Base-by-base conservation (phyloP, 2,113 vertebrate genomes). In the Eretmochelys imbricata region DNA sequence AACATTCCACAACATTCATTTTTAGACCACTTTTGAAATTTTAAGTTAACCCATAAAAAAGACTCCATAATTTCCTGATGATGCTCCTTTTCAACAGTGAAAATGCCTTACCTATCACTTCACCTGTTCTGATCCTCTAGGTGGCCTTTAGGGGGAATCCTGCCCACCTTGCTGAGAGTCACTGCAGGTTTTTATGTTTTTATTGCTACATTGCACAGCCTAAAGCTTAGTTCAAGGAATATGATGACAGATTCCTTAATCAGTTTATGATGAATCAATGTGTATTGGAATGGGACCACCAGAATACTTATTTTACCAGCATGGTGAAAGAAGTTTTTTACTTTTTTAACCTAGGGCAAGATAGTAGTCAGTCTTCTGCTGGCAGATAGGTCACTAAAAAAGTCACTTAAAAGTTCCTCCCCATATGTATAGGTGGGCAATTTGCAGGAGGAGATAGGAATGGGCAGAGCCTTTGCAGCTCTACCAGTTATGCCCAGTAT, bases 181-280 rank as follows among this genome's bases (percentile, higher is more conserved):
- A 84, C 59, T 91, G 53, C 0, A 2, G 1, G 0, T 49, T 49
- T 83, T 95, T 82, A 22, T 49, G 16, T 75, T 85, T 55, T 24
- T 83, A 81, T 81, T 87, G 80, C 25, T 85, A 83, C 80, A 19
- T 11, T 53, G 2, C 59, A 81, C 53, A 93, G 29, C 84, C 92
- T 87, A 78, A 94, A 95, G 2, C 31, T 94, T 55, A 80, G 46
- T 19, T 46, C 29, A 81, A 59, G 88, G 65, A 31, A 35, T 55
- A 78, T 88, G 89, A 89, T 89, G 69, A 72, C 48, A 94, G 51
- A 87, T 65, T 82, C 31, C n/a, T 89, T 90, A 85, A 93, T 80
- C 65, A 88, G 53, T 88, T 38, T 91, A 42, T 90, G 80, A 84
- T 84, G 90, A 91, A 86, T 69, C 89, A 83, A 89, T 31, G n/a